phyloP scores from a whole-genome alignment of 64 coral and sea anemone genomes.

The Actinia tenebrosa region DNA sequence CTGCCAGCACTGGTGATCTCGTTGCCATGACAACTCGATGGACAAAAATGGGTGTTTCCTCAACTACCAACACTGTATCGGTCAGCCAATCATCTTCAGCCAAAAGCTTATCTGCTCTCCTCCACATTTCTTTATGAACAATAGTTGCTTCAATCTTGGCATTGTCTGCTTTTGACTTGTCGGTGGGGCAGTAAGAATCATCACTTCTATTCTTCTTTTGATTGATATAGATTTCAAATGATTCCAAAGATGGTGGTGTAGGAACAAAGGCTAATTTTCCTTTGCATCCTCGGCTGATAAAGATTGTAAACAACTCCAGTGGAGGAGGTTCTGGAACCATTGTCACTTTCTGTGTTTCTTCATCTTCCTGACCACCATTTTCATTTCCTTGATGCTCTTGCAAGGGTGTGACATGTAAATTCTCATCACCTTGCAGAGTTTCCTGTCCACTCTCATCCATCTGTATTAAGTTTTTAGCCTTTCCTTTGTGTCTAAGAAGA shows the following conservation, averaged over 20 bases:
- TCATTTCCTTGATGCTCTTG: background rate
- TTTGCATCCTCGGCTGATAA: too few species aligned
- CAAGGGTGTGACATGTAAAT: background rate
- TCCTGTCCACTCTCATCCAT: background rate
- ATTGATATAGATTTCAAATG: background rate
- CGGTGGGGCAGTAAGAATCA: background rate
- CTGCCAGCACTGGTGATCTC: conserved; percentile 14
- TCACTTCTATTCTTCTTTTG: background rate
- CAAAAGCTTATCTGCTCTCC: background rate
- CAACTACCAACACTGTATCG: background rate
- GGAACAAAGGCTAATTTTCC: background rate
- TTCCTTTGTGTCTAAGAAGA: background rate
- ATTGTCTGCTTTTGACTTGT: background rate
- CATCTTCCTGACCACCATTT: background rate
- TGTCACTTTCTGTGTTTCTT: background rate
- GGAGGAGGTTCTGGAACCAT: background rate
- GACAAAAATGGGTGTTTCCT: background rate
- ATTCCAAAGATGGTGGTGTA: background rate
- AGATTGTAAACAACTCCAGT: background rate
- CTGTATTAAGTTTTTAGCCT: background rate
- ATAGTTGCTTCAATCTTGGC: background rate
- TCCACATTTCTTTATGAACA: conserved; percentile 2
- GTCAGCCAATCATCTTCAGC: background rate
- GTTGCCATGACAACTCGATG: conserved; percentile 20
- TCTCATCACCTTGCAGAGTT: background rate